phyloP scores from a whole-genome alignment of 2,797 vertebrate genomes.

The Pempheris klunzingeri region DNA sequence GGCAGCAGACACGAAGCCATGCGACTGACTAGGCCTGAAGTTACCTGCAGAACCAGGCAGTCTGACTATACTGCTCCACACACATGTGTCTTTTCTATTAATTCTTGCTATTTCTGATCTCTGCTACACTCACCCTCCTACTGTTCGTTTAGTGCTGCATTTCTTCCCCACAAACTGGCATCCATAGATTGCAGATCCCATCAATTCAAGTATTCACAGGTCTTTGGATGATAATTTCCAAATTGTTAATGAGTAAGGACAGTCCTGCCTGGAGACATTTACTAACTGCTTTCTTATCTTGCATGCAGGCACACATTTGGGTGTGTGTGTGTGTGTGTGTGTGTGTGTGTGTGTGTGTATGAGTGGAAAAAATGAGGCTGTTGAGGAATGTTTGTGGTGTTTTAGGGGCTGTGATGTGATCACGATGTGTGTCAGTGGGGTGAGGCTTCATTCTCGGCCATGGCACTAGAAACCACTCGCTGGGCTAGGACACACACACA shows the following conservation, averaged over 20 bases:
- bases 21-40: conserved; percentile 32
- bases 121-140: background rate
- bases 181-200: background rate
- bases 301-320: conserved; percentile 10
- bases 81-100: background rate
- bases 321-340: conserved; percentile 10
- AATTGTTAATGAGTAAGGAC: conserved; percentile 5
- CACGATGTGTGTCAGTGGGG: conserved; percentile 62
- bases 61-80: background rate
- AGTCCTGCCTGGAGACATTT: conserved; percentile 1
- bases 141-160: background rate
- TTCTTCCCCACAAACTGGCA: background rate
- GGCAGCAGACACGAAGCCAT: conserved; percentile 45
- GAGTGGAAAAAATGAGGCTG: conserved; percentile 15
- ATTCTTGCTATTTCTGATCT: background rate
- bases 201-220: background rate
- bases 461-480: conserved; percentile 53
- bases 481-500: conserved; percentile 29
- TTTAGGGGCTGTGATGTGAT: conserved; percentile 45
- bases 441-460: conserved; percentile 59
- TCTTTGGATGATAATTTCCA: background rate
- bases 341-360: conserved; percentile 8
- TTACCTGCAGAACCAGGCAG: conserved; percentile 15
- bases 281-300: conserved; percentile 32
- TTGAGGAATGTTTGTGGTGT: conserved; percentile 44